Evolutionary conservation across 2,888 invertebrate species (phyloP), one percentile per base, ranked within the genome.

Genomic region (Griposia aprilina): DNA sequence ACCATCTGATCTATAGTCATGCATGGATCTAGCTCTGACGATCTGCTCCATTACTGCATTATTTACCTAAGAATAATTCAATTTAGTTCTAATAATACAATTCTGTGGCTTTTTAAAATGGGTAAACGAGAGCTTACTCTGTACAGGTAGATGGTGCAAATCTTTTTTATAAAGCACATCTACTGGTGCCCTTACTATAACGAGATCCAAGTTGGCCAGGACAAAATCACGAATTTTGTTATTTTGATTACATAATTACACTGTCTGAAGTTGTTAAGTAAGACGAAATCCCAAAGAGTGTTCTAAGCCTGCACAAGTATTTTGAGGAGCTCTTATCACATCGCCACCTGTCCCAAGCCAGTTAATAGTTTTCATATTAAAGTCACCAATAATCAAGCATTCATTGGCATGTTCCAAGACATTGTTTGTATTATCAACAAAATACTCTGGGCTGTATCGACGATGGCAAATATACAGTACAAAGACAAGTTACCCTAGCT

Each of bases 1-100:
- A 57, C 57, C 70, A 59, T 70, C 26, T 59, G 70, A 70, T 70
- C 70, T n/a, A 70, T 26, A 59, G 70, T 45, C 45, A 70, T 59
- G 45, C 59, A 20, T 57, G n/a, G 15, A 8, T 57, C 11, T 10
- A 69, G 41, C 55, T 57, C 41, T 17, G 55, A n/a, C 17, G 11
- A 70, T 20, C 59, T 45, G 70, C 26, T 45, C 57, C 2, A 70
- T 57, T 70, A 20, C 20, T 20, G 41, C 55, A 23, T 60, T 48
- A 71, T 70, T 59, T 59, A 59, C 70, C 26, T 70, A 60, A 60
- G 23, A 59, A 48, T 71, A 71, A 23, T 70, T 59, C 6, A 70
- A 45, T 20, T 30, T 70, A 45, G 63, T 60, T 60, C 17, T 30
- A 20, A 26, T 60, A 10, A 17, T 60, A 26, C 17, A 26, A 30